Conservation (phyloP, 92 coral and sea anemone species). For the Pocillopora meandrina region DNA sequence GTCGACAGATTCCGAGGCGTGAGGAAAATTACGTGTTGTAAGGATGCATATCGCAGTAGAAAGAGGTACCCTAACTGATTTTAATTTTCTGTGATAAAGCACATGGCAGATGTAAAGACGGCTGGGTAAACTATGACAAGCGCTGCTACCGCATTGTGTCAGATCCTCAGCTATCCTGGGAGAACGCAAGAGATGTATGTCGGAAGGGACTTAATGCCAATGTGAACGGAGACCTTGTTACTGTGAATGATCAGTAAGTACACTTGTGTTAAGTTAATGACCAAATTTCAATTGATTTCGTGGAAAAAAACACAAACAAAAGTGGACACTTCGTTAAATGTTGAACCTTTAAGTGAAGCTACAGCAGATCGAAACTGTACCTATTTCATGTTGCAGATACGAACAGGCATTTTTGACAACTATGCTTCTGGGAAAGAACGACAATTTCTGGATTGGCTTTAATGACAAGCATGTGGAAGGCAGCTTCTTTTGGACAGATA, state of each 20-base stretch:
- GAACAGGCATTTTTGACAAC: slow-evolving; percentile 86
- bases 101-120: slow-evolving; percentile 69
- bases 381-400: slow-evolving; percentile 47
- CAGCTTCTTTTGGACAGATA: slow-evolving; percentile 71
- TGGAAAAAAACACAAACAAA: neutral
- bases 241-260: slow-evolving; percentile 85
- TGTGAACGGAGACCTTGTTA: slow-evolving; percentile 73
- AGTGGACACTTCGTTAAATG: neutral
- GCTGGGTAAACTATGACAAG: slow-evolving; percentile 86
- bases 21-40: too few relatives aligned
- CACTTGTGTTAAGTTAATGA: neutral
- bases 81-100: slow-evolving; percentile 36
- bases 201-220: slow-evolving; percentile 64
- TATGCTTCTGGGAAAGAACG: slow-evolving; percentile 37
- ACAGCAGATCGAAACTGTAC: neutral
- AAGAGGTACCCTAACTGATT: too few relatives aligned
- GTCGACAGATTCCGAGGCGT: too few relatives aligned
- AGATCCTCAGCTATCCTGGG: slow-evolving; percentile 63
- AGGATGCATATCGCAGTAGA: too few relatives aligned
- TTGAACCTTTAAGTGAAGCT: too few relatives aligned
- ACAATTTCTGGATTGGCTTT: slow-evolving; percentile 82
- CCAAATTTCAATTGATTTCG: neutral
- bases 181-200: slow-evolving; percentile 75
- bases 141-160: slow-evolving; percentile 86
- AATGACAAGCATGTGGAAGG: slow-evolving; percentile 65